Evolutionary conservation across 2,797 vertebrate species (phyloP).

Genomic region (Propithecus perrieri): DNA sequence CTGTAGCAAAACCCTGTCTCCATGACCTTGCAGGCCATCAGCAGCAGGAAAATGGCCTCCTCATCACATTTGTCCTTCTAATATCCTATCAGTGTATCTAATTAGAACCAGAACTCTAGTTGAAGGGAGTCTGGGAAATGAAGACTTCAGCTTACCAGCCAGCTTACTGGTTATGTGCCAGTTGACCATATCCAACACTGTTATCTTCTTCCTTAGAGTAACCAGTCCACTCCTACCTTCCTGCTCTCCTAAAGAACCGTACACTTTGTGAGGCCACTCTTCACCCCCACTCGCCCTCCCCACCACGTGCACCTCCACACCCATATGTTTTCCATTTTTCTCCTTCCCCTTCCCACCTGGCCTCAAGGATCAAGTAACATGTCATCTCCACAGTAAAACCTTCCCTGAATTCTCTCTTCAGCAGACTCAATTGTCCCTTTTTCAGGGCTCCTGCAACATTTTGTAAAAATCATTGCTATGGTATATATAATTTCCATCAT

Average conservation of each 20-base stretch:
- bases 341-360: not conserved
- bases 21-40: not conserved
- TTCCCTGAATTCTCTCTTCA: not conserved
- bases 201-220: not conserved
- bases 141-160: not conserved
- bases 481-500: not conserved
- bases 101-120: not conserved
- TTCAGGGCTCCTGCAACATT: not conserved
- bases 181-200: not conserved
- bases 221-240: not conserved
- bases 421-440: not conserved
- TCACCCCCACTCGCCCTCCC: not conserved
- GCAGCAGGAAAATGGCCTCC: not conserved
- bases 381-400: not conserved
- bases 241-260: not conserved
- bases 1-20: not conserved
- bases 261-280: not conserved
- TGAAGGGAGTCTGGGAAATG: not conserved
- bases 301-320: not conserved
- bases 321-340: not conserved
- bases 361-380: not conserved
- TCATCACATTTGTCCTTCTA: not conserved
- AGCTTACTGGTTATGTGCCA: not conserved
- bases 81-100: not conserved
- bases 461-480: not conserved